A percentile compares a stretch with the other conserved stretches of the same genome.
phyloP scores from a whole-genome alignment of 2,113 vertebrate species.

The Hippopotamus amphibius region DNA sequence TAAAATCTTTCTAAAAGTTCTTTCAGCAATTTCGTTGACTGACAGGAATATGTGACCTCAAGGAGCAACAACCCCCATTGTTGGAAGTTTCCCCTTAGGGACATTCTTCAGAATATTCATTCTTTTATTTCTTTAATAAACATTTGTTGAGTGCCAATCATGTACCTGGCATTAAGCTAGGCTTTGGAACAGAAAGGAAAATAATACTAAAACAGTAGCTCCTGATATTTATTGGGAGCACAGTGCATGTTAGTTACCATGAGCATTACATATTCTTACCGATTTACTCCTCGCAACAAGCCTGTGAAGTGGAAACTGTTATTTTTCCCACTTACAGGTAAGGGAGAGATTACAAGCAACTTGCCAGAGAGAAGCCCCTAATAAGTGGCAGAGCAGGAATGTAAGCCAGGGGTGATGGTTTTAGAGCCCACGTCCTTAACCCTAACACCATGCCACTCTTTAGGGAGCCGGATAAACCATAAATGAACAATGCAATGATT shows the following conservation, averaged over 20 bases:
- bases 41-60: neutral
- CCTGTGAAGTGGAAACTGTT: neutral
- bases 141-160: constrained; percentile 11
- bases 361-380: neutral
- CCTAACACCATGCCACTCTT: neutral
- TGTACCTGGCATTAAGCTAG: neutral
- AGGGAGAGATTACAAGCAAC: neutral
- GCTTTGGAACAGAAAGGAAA: neutral
- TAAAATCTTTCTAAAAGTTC: neutral
- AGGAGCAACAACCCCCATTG: neutral
- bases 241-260: neutral
- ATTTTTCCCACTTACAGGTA: neutral
- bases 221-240: neutral
- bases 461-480: neutral
- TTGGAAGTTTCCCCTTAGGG: neutral
- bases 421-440: neutral
- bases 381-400: neutral
- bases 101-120: constrained; percentile 16
- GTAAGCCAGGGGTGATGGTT: neutral
- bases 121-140: constrained; percentile 19
- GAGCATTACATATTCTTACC: neutral
- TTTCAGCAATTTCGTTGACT: neutral
- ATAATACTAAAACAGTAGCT: neutral
- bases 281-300: neutral
- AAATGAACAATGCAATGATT: neutral